Base-by-base conservation (phyloP, 2,888 invertebrate genomes). In the Drosophila bunnanda region DNA sequence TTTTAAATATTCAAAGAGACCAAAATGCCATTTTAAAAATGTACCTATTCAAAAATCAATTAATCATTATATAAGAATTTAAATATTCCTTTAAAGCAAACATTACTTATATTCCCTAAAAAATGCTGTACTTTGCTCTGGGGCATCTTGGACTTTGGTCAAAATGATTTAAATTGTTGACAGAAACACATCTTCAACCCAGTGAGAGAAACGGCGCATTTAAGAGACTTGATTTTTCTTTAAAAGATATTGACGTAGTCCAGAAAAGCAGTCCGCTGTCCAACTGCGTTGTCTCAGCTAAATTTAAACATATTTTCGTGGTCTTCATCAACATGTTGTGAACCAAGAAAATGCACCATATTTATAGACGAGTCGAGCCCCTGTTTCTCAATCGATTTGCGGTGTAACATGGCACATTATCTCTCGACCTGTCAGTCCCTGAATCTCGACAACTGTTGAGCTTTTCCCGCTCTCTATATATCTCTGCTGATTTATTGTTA, bases 141-240 rank as follows among this genome's bases (percentile, higher is more conserved):
- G 62, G 28, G 50, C 10, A 46, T 77, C 34, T 75, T 80, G 78
- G 80, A 82, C 82, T 82, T 83, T 82, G 71, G 1, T 44, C 71
- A 20, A 82, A 20, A 67, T 66, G 74, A 75, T 78, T 57, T 73
- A 82, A 75, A 88, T 75, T 86, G 81, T 70, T 82, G 76, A 78
- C 72, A 72, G 53, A 66, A 70, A 65, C 64, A 68, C 83, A 71
- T 61, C 54, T 67, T 25, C 22, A 30, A 30, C 52, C 22, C 43
- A n/a, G n/a, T 36, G 53, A 20, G 44, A 38, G 39, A 34, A 67
- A 75, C 56, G 66, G 53, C 83, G 80, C 70, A 76, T 60, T 64
- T 71, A 15, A 28, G 41, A 55, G 38, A 59, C 69, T 28, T n/a
- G 9, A 25, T 28, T 28, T 77, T 58, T 65, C 22, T 74, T 46